These are phyloP conservation scores for Amblyornis subalaris DNA, from an alignment of 2,113 vertebrate genomes.

Conservation along the genomic window DNA sequence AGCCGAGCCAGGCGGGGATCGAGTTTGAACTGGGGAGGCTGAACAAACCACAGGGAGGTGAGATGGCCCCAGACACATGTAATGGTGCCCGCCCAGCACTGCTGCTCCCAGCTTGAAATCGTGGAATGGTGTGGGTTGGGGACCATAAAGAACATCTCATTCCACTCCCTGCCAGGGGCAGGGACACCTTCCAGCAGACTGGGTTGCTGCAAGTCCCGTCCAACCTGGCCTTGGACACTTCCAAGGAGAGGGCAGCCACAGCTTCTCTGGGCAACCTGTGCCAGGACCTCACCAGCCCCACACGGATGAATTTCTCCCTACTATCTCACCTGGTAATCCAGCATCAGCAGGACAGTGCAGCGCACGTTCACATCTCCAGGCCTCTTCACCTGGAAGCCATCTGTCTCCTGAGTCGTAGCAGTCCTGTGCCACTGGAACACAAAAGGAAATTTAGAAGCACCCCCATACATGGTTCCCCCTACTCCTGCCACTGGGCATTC, in stretches of 20 bases:
- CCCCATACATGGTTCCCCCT: rapidly evolving
- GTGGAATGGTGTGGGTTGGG: neutral
- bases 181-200: neutral
- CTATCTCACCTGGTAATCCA: conserved; percentile 90
- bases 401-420: conserved; percentile 97
- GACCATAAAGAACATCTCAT: neutral
- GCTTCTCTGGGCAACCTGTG: neutral
- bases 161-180: neutral
- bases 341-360: conserved; percentile 97
- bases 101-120: neutral
- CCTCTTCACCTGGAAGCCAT: conserved; percentile 98
- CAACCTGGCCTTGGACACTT: neutral
- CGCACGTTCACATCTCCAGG: conserved; percentile 95
- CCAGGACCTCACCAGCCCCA: rapidly evolving
- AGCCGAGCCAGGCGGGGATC: conserved; percentile 86
- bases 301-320: neutral
- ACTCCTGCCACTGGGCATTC: neutral
- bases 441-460: neutral
- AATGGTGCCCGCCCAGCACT: rapidly evolving
- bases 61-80: neutral
- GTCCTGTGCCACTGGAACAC: conserved; percentile 93
- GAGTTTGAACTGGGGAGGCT: conserved; percentile 87
- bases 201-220: rapidly evolving
- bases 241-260: neutral
- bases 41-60: neutral